These are phyloP conservation scores for Aplocera efformata DNA, from an alignment of 2,888 invertebrate species.

Conservation along the genomic window DNA sequence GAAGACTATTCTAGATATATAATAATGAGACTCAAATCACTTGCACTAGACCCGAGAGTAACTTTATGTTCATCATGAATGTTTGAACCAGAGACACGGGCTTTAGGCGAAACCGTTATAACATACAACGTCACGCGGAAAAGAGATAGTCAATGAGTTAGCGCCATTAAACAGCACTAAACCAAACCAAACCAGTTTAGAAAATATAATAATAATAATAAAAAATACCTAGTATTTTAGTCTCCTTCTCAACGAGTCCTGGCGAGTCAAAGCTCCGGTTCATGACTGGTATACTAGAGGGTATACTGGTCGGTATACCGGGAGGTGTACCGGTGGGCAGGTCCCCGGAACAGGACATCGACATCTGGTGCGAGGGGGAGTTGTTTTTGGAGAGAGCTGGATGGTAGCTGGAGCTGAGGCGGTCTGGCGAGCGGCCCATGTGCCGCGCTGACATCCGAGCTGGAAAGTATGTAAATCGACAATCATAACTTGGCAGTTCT, in stretches of 20 bases:
- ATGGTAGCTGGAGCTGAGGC: constrained; percentile 87
- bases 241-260: constrained; percentile 45
- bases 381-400: constrained; percentile 49
- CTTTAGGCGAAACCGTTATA: too few relatives aligned
- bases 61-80: too few relatives aligned
- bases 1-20: neutral
- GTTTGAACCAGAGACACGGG: too few relatives aligned
- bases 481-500: too few relatives aligned
- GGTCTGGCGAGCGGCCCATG: constrained; percentile 84
- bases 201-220: neutral
- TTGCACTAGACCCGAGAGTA: too few relatives aligned
- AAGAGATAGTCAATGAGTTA: too few relatives aligned
- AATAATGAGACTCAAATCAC: too few relatives aligned
- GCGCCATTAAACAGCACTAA: too few relatives aligned
- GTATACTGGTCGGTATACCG: constrained; percentile 27
- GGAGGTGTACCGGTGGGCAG: constrained; percentile 32
- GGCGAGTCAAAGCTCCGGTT: constrained; percentile 65
- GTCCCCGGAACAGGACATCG: constrained; percentile 56
- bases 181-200: too few relatives aligned
- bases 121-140: too few relatives aligned
- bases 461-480: too few relatives aligned
- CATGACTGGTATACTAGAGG: constrained; percentile 42
- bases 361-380: constrained; percentile 54
- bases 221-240: constrained; percentile 33
- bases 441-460: constrained; percentile 62